These are phyloP conservation scores for Salarias fasciatus DNA, from an alignment of 2,797 vertebrate genomes.

Conservation along the genomic window DNA sequence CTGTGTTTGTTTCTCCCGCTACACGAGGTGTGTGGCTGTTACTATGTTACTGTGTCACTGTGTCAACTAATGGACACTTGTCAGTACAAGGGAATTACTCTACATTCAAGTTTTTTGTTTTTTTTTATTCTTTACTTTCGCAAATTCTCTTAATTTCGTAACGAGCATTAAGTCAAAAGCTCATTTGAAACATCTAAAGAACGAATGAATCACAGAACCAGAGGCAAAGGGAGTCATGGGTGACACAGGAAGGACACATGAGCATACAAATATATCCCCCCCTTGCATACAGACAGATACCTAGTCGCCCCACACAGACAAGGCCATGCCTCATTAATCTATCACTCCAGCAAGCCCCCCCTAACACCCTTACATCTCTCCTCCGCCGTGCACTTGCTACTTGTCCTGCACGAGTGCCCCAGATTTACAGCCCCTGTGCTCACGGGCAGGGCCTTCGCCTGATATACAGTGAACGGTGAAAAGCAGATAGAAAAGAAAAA, in stretches of 20 bases:
- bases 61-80: conserved; percentile 43
- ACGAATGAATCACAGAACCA: not conserved
- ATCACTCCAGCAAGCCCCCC: conserved; percentile 67
- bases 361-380: conserved; percentile 36
- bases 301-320: conserved; percentile 55
- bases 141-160: too few relatives aligned
- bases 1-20: conserved; percentile 54
- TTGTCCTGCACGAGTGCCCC: conserved; percentile 55
- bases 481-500: conserved; percentile 30
- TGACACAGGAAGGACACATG: conserved; percentile 11
- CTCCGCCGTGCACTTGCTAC: conserved; percentile 48
- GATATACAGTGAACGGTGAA: conserved; percentile 60
- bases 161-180: too few relatives aligned
- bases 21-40: conserved; percentile 31
- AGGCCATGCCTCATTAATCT: conserved; percentile 76
- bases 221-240: not conserved
- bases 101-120: conserved; percentile 4
- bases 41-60: conserved; percentile 72
- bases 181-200: not conserved
- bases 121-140: not conserved
- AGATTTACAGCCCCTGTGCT: conserved; percentile 66
- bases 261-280: conserved; percentile 22
- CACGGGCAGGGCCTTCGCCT: conserved; percentile 34
- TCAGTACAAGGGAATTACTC: conserved; percentile 1
- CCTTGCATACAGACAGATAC: conserved; percentile 22